phyloP scores from a whole-genome alignment of 1,140 invertebrate species.

The Saxidomus purpurata region DNA sequence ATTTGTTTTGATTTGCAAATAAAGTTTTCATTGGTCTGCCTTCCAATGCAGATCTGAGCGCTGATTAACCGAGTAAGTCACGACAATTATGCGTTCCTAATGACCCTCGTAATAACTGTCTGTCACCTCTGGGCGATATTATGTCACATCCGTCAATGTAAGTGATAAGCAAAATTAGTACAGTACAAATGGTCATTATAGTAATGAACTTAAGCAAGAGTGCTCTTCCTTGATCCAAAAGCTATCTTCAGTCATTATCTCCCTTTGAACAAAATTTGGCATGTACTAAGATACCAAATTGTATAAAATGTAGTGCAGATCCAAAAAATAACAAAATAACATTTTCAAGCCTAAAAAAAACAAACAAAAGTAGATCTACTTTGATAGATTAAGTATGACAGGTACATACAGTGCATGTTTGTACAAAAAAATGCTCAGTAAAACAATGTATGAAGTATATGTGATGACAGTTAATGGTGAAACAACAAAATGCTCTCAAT shows the following conservation, averaged over 20 bases:
- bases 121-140: conserved; percentile 15
- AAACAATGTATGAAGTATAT: no score
- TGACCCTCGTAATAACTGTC: conserved; percentile 15
- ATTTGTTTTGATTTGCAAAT: not conserved
- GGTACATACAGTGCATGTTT: no score
- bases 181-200: not conserved
- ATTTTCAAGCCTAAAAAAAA: no score
- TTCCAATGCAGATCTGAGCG: not conserved
- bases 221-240: not conserved
- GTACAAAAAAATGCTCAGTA: no score
- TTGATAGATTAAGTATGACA: no score
- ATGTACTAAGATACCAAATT: no score
- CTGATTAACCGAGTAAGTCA: not conserved
- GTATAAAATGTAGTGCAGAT: no score
- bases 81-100: not conserved
- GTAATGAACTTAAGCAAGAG: not conserved
- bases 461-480: no score
- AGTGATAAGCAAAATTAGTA: not conserved
- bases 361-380: no score
- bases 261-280: no score
- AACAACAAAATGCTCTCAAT: not conserved
- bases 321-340: no score
- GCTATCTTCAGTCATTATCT: no score
- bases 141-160: not conserved
- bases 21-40: not conserved